These are phyloP conservation scores for Hartigia nigra DNA, from an alignment of 2,888 invertebrate species.

Conservation along the genomic window DNA sequence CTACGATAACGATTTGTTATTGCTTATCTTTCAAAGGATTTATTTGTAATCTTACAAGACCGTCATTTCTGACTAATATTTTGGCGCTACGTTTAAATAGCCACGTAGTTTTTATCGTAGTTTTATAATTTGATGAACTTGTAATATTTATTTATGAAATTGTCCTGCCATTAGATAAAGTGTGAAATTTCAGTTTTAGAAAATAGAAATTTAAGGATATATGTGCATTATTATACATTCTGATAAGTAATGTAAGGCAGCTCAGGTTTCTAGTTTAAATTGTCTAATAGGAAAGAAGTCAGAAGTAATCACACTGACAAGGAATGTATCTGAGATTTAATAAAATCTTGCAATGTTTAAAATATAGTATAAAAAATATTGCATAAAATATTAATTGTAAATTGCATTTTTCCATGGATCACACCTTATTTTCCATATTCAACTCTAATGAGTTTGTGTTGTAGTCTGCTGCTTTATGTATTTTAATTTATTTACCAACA, in stretches of 20 bases:
- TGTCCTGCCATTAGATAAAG: neutral
- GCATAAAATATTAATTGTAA: neutral
- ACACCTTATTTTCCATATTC: neutral
- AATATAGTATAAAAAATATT: neutral
- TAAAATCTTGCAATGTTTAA: neutral
- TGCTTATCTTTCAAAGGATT: neutral
- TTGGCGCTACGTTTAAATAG: neutral
- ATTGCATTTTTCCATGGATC: neutral
- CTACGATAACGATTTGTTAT: neutral
- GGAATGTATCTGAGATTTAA: neutral
- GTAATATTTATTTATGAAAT: neutral
- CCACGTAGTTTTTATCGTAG: neutral
- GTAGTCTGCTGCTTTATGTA: neutral
- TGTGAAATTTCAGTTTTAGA: neutral
- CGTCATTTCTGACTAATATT: neutral
- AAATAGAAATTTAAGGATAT: neutral
- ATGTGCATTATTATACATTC: neutral
- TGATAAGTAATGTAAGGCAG: neutral
- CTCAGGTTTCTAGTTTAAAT: neutral
- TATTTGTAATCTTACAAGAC: neutral
- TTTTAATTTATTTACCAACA: conserved; percentile 71
- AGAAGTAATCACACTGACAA: neutral
- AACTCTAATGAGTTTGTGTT: neutral
- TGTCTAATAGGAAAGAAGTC: neutral
- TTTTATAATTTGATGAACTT: neutral